Percentiles rank a stretch among this genome's conserved stretches.
These are phyloP conservation scores for Acestrorhynchus altus DNA, from an alignment of 2,797 vertebrate genomes.

Conservation along the genomic window DNA sequence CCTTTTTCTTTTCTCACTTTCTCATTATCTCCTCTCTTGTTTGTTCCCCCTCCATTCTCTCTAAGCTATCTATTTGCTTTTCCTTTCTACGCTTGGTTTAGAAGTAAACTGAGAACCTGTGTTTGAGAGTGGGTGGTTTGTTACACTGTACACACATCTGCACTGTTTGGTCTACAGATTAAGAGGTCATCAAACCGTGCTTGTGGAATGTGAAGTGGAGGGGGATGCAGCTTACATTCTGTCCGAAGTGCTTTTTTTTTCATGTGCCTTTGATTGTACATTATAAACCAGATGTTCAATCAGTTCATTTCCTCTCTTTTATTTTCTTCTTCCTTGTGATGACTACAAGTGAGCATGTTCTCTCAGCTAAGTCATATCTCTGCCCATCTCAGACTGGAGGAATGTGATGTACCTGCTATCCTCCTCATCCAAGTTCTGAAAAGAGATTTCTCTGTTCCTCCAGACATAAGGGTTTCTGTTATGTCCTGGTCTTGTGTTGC, in stretches of 20 bases:
- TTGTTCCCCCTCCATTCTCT: not conserved
- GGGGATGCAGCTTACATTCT: not conserved
- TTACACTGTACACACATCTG: constrained; percentile 21
- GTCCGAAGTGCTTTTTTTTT: not conserved
- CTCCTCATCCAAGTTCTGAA: not conserved
- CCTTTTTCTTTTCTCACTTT: too few relatives aligned
- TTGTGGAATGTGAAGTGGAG: constrained; percentile 18
- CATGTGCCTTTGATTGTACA: not conserved
- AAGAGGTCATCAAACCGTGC: constrained; percentile 31
- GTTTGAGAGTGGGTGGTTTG: constrained; percentile 20
- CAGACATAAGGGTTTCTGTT: not conserved
- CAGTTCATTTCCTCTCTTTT: not conserved
- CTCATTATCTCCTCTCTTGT: too few relatives aligned
- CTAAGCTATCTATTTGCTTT: not conserved
- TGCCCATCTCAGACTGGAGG: constrained; percentile 15
- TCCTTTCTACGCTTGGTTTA: not conserved
- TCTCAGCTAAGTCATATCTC: constrained; percentile 1
- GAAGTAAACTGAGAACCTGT: constrained; percentile 31
- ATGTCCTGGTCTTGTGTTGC: not conserved
- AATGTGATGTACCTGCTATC: constrained; percentile 13
- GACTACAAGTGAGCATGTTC: not conserved
- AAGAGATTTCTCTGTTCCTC: constrained; percentile 2
- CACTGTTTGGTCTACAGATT: constrained; percentile 40
- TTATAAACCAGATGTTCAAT: not conserved
- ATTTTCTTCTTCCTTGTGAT: not conserved